phyloP scores from a whole-genome alignment of 92 coral and sea anemone genomes.

The Palythoa grandiflora region DNA sequence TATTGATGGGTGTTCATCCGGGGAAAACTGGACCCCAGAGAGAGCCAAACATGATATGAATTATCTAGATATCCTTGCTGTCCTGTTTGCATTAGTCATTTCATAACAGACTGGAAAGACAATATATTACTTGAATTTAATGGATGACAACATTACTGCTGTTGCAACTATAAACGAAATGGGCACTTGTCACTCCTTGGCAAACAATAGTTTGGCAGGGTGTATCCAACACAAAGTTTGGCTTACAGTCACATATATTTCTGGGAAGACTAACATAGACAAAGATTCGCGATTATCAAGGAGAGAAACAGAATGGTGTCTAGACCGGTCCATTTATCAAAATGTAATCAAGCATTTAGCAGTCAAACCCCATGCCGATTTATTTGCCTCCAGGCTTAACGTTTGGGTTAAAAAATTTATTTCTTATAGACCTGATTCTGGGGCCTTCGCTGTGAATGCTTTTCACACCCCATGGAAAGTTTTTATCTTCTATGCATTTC shows the following conservation, averaged over 20 bases:
- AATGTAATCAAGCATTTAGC: too few species aligned
- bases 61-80: too few species aligned
- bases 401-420: not conserved
- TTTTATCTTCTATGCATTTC: conserved; percentile 42
- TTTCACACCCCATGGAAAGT: conserved; percentile 45
- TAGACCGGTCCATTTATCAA: too few species aligned
- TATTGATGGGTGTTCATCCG: not conserved
- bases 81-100: too few species aligned
- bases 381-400: conserved; percentile 31
- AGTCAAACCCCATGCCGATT: conserved; percentile 17
- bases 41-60: conserved; percentile 62
- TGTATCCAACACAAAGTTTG: not conserved
- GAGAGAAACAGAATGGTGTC: too few species aligned
- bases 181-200: too few species aligned
- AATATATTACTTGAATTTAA: too few species aligned
- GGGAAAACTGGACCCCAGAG: not conserved
- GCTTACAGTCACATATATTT: conserved; percentile 37
- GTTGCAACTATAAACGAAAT: too few species aligned
- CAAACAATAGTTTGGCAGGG: too few species aligned
- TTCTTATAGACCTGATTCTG: conserved; percentile 17
- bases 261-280: conserved; percentile 37
- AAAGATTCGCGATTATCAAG: not conserved
- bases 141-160: too few species aligned
- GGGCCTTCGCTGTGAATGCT: conserved; percentile 49
- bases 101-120: too few species aligned